Base-by-base conservation (phyloP, 1,140 invertebrate genomes). In the Aphaenogaster rudis region DNA sequence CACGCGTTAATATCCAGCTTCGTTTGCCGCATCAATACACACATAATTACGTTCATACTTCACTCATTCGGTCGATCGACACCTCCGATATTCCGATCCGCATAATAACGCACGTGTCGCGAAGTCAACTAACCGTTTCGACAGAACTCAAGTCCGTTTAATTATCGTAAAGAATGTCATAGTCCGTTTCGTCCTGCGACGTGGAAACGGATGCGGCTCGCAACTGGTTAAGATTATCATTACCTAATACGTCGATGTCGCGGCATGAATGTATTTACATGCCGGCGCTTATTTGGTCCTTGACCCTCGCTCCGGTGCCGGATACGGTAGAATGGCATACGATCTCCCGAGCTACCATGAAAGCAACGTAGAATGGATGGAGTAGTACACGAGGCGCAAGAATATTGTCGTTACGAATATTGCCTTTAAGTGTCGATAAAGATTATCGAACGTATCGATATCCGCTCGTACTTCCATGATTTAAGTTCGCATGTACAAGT, bases 401-500 rank as follows among this genome's bases (percentile, higher is more conserved):
- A 5, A 63, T 48, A 61, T 74, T 48, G 54, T n/a, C 59, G 74
- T 42, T 17, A 33, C 36, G 42, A 59, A 63, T 15, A 48, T 28
- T 28, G 28, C 28, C 28, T 28, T 28, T 28, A 74, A 72, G 42
- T 66, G 48, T 71, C 67, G 84, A 81, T 85, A 88, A 21, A 52
- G 86, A 67, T 88, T 90, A 90, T 88, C 88, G 79, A 52, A 17
- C 52, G 57, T 28, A 78, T 90, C 87, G 52, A 42, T 36, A 54
- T 7, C 45, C 59, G 28, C n/a, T 59, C 59, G 8, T 54, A 39
- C 21, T 57, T 63, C 54, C 17, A 15, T 61, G 54, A 85, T 87
- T 61, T 15, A 63, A 85, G 13, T 63, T 86, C 86, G 88, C 88
- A 54, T 28, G 61, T 48, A 74, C 15, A 42, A 21, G 8, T 42